A percentile compares a stretch with the other conserved stretches of the same genome.
These are phyloP conservation scores for Ectobius pallidus DNA, from an alignment of 2,888 invertebrate genomes.

Conservation along the genomic window DNA sequence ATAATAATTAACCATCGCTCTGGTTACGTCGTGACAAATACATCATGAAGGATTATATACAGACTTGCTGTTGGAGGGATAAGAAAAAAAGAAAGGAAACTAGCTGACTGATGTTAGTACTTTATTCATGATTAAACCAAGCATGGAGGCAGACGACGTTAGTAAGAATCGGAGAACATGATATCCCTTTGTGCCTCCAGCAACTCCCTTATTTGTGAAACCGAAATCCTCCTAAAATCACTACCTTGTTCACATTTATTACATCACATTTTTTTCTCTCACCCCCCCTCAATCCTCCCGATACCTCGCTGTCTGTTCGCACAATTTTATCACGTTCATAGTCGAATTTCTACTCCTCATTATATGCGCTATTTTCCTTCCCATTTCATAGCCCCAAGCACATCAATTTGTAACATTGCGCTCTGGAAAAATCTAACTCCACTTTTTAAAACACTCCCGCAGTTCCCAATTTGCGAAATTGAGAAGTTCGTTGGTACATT, in stretches of 20 bases:
- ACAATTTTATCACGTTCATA: conserved; percentile 30
- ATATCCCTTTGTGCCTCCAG: neutral
- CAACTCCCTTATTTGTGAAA: neutral
- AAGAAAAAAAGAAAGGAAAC: too few relatives aligned
- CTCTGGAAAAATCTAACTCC: conserved; percentile 15
- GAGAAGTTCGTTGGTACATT: conserved; percentile 21
- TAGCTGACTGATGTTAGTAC: too few relatives aligned
- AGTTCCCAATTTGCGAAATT: conserved; percentile 29
- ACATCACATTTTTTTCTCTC: neutral
- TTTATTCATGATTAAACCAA: too few relatives aligned
- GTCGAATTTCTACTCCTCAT: conserved; percentile 28
- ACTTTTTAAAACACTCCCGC: conserved; percentile 11
- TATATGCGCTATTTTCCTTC: conserved; percentile 27
- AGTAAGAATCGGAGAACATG: neutral
- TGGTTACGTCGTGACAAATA: too few relatives aligned
- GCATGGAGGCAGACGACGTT: too few relatives aligned
- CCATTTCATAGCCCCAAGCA: conserved; percentile 26
- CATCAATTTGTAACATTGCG: conserved; percentile 31
- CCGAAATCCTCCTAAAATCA: neutral
- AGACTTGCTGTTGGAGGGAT: too few relatives aligned
- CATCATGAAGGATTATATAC: too few relatives aligned
- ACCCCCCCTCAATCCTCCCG: neutral
- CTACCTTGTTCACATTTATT: neutral
- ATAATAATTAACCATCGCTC: too few relatives aligned
- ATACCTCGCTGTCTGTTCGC: neutral